Conservation (phyloP, 2,888 invertebrate genomes). For the Apomyelois bistriatella region DNA sequence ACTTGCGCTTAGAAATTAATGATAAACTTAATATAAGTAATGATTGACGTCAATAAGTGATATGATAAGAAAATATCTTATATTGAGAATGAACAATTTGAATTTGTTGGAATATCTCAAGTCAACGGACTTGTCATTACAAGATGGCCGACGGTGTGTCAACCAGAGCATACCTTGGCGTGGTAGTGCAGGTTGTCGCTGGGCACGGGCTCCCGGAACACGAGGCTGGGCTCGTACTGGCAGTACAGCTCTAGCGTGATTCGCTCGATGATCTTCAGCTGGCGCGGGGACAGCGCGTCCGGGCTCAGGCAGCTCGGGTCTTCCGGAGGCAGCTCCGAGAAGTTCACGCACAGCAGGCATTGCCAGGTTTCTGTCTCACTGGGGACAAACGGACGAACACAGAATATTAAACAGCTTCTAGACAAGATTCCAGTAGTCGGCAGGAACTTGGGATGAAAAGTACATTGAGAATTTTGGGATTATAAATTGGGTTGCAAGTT, state of each 20-base stretch:
- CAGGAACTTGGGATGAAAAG: too few relatives aligned
- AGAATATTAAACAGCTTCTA: neutral
- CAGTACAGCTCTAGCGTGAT: slow-evolving; percentile 94
- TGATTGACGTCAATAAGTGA: too few relatives aligned
- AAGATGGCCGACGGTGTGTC: too few relatives aligned
- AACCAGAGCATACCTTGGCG: slow-evolving; percentile 39
- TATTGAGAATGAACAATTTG: too few relatives aligned
- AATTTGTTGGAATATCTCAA: too few relatives aligned
- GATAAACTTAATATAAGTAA: too few relatives aligned
- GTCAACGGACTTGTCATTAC: too few relatives aligned
- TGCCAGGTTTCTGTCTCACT: slow-evolving; percentile 95
- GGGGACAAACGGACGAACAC: slow-evolving; percentile 20
- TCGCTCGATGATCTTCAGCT: slow-evolving; percentile 88
- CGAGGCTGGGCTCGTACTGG: slow-evolving; percentile 92
- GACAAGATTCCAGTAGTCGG: too few relatives aligned
- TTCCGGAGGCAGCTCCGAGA: slow-evolving; percentile 80
- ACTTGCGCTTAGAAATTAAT: too few relatives aligned
- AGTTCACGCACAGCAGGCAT: slow-evolving; percentile 92
- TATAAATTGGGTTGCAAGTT: too few relatives aligned
- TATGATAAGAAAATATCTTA: too few relatives aligned
- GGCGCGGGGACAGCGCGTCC: slow-evolving; percentile 76
- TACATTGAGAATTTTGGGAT: too few relatives aligned
- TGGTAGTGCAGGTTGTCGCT: slow-evolving; percentile 75
- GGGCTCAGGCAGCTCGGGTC: slow-evolving; percentile 58
- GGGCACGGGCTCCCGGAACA: slow-evolving; percentile 92